Evolutionary conservation across 2,797 vertebrate genomes (phyloP), one percentile per base, ranked within the genome.

Genomic region (Pseudopleuronectes americanus): DNA sequence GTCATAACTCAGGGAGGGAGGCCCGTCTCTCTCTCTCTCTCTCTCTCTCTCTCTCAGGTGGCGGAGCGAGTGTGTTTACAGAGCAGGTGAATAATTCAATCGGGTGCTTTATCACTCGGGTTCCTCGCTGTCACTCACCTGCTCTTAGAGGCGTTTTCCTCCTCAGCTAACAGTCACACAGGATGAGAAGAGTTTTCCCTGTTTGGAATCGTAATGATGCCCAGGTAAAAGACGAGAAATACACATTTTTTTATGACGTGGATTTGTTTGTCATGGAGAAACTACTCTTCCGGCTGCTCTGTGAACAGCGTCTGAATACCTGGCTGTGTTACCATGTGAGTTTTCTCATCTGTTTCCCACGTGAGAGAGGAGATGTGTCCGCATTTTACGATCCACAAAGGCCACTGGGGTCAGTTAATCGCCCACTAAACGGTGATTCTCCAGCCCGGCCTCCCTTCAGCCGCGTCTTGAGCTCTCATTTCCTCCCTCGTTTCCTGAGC

Each of bases 21-120:
- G 24, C 33, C 48, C 56, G 56, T 67, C 16, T 43, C 41, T 12
- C 38, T 69, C 24, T 1, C 24, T 24, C 24, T 24, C 24, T 24
- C 24, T 24, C 24, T 24, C 24, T 67, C 16, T 43, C 41, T 13
- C 79, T 77, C 70, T 70, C 70, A 64, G 82, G 64, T 74, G 79
- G 82, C 80, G 68, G 16, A 59, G 64, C 59, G 54, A 69, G 56
- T 62, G 76, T 86, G 82, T 89, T 88, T 85, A 83, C 80, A 81
- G 83, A 90, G 77, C 65, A 81, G 73, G 69, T 88, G 83, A 85
- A 88, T 89, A 83, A 87, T 89, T 80, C 71, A 80, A 36, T 74
- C 41, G 45, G 61, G 49, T 45, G 68, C 81, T 81, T 85, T 64
- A 78, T 76, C 67, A 31, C 16, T 13, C 70, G 23, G 63, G 47